Percentiles rank a stretch among this genome's conserved stretches.
Conservation (phyloP, 2,113 vertebrate genomes). For the Ameiurus melas region DNA sequence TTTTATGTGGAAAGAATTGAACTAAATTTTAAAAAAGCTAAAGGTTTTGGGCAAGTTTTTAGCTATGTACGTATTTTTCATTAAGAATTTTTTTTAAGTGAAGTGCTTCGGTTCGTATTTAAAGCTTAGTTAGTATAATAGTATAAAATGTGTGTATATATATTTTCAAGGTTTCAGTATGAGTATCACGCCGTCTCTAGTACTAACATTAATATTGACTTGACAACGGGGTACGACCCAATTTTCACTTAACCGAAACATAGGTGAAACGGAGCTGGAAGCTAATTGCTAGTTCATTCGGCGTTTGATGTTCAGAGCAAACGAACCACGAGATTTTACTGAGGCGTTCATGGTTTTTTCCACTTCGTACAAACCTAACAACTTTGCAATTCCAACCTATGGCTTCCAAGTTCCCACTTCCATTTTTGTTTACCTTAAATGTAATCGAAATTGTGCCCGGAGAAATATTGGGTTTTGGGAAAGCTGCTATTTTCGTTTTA, state of each 20-base stretch:
- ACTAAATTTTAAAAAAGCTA: not conserved
- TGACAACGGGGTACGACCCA: not conserved
- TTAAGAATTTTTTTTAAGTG: too few species aligned
- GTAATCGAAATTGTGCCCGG: not conserved
- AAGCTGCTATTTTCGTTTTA: not conserved
- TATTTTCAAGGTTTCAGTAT: not conserved
- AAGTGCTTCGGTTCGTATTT: not conserved
- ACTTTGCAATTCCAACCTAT: not conserved
- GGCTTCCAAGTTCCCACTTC: not conserved
- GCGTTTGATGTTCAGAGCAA: not conserved
- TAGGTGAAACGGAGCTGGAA: not conserved
- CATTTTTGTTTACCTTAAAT: not conserved
- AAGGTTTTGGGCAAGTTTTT: not conserved
- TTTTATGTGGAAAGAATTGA: not conserved
- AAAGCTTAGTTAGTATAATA: not conserved
- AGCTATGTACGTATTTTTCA: not conserved
- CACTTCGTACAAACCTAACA: not conserved
- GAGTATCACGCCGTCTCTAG: not conserved
- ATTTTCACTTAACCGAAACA: not conserved
- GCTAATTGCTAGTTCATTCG: not conserved
- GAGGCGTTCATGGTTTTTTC: not conserved
- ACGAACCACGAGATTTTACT: not conserved
- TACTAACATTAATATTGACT: not conserved
- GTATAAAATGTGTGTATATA: not conserved
- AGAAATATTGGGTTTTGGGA: not conserved